phyloP scores from a whole-genome alignment of 1,140 invertebrate genomes.

The Apis cerana region DNA sequence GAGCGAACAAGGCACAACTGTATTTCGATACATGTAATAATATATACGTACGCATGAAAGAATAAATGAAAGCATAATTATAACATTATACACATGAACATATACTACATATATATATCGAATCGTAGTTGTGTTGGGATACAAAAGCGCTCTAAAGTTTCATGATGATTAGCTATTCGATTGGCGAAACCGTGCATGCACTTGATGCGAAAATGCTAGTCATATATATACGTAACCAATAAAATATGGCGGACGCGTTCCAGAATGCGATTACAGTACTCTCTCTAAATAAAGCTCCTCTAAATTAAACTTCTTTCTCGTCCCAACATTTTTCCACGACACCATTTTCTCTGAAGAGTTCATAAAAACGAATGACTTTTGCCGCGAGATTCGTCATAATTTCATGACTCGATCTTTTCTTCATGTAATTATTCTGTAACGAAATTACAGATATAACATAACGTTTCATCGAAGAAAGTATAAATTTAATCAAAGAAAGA shows the following conservation, averaged over 20 bases:
- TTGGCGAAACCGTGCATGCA: constrained; percentile 39
- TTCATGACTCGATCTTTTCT: too few species aligned
- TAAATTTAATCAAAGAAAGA: too few species aligned
- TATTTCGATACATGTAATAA: constrained; percentile 55
- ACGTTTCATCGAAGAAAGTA: too few species aligned
- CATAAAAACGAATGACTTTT: too few species aligned
- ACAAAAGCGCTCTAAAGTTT: constrained; percentile 46
- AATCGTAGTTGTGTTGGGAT: constrained; percentile 60
- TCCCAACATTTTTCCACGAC: too few species aligned
- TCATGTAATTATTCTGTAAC: too few species aligned
- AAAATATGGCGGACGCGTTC: constrained; percentile 14
- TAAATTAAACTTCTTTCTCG: too few species aligned
- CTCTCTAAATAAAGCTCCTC: too few species aligned
- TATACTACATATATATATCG: constrained; percentile 54
- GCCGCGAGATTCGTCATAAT: too few species aligned
- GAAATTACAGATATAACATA: too few species aligned
- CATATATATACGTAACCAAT: constrained; percentile 44
- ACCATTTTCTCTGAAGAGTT: not conserved
- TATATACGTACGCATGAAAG: constrained; percentile 59
- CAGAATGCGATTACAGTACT: not conserved
- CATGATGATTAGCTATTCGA: constrained; percentile 56
- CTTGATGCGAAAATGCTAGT: constrained; percentile 26
- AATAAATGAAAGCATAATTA: constrained; percentile 52
- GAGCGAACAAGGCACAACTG: constrained; percentile 43
- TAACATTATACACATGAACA: constrained; percentile 13